A percentile compares a stretch with the other conserved stretches of the same genome.
Conservation (phyloP, 2,113 vertebrate genomes). For the Sigmodon hispidus region DNA sequence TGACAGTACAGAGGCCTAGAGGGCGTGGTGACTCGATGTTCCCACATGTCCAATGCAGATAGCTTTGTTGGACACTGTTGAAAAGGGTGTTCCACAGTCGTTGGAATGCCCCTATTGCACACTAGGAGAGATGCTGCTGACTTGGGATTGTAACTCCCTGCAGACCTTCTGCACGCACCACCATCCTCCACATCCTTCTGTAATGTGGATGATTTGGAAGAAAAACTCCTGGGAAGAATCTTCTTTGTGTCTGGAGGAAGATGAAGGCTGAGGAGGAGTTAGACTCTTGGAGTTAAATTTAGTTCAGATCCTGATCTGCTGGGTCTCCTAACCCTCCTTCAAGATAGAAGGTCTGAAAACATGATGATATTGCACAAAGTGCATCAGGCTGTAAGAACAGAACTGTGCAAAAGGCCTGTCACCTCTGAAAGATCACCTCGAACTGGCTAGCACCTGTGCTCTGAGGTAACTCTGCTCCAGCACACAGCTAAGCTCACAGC, state of each 20-base stretch:
- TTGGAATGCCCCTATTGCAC: neutral
- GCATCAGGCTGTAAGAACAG: neutral
- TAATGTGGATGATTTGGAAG: neutral
- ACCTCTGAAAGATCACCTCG: conserved; percentile 72
- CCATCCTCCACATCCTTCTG: neutral
- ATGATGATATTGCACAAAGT: neutral
- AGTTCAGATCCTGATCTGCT: neutral
- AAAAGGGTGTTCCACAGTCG: neutral
- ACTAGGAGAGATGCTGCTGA: neutral
- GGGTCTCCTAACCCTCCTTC: neutral
- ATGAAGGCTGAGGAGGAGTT: neutral
- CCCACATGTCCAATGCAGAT: neutral
- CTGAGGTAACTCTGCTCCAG: conserved; percentile 57
- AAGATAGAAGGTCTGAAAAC: neutral
- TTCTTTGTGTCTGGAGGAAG: neutral
- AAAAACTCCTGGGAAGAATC: neutral
- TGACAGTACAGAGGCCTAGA: neutral
- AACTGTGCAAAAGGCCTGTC: neutral
- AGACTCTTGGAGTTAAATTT: neutral
- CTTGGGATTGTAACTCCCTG: neutral
- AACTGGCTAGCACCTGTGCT: conserved; percentile 50
- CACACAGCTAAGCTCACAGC: conserved; percentile 47
- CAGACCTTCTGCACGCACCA: neutral
- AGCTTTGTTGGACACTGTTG: neutral
- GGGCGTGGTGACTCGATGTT: neutral